These are phyloP conservation scores for Sus cebifrons DNA, from an alignment of 2,797 vertebrate genomes.

Conservation along the genomic window DNA sequence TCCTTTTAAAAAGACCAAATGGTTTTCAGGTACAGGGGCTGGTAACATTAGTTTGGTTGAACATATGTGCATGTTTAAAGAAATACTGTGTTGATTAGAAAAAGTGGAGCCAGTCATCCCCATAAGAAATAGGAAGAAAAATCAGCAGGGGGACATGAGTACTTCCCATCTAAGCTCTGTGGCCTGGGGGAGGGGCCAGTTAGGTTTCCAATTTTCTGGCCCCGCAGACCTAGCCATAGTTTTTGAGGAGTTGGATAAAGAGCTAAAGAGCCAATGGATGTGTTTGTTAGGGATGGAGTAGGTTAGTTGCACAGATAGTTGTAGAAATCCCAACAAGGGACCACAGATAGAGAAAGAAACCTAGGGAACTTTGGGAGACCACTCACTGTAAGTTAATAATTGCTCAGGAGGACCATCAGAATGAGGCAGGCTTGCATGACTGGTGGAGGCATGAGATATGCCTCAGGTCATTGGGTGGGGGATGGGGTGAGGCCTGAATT, in stretches of 20 bases:
- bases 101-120: too few relatives aligned
- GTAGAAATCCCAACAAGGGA: too few relatives aligned
- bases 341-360: too few relatives aligned
- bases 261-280: neutral
- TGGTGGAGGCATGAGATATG: too few relatives aligned
- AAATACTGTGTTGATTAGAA: neutral
- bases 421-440: too few relatives aligned
- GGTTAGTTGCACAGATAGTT: too few relatives aligned
- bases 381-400: too few relatives aligned
- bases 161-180: neutral
- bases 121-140: neutral
- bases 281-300: too few relatives aligned
- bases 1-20: neutral
- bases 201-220: neutral
- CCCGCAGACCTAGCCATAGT: neutral
- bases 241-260: neutral
- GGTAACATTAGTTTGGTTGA: neutral
- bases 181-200: rapidly evolving
- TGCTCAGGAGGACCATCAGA: too few relatives aligned
- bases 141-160: neutral
- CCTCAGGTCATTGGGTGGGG: too few relatives aligned
- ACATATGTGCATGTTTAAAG: neutral
- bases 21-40: neutral
- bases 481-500: too few relatives aligned
- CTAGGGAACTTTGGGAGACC: too few relatives aligned